Conservation (phyloP, 2,113 vertebrate species). For the Xenopus borealis region DNA sequence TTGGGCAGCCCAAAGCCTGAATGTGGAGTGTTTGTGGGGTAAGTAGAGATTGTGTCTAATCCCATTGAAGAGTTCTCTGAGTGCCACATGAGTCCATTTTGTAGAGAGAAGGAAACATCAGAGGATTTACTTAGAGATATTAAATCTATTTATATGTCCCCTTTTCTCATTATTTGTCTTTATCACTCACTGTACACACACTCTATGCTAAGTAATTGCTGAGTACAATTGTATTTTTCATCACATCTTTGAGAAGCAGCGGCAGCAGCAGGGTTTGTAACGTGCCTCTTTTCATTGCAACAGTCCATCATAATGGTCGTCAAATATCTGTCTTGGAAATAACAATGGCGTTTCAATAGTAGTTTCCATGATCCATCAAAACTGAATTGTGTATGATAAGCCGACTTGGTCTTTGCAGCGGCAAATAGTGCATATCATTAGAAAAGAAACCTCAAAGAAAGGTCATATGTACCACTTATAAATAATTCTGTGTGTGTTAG, state of each 20-base stretch:
- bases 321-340: conserved; percentile 12
- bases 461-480: conserved; percentile 11
- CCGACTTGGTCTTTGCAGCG: conserved; percentile 1
- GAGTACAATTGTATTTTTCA: conserved; percentile 4
- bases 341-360: conserved; percentile 19
- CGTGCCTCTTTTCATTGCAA: conserved; percentile 3
- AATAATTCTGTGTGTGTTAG: neutral
- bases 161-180: neutral
- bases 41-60: too few species aligned
- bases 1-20: too few species aligned
- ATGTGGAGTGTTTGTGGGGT: too few species aligned
- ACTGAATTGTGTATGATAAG: conserved; percentile 16
- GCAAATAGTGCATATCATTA: conserved; percentile 23
- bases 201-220: neutral
- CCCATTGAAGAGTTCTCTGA: too few species aligned
- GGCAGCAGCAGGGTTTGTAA: neutral
- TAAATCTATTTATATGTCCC: too few species aligned
- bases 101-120: too few species aligned
- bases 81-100: too few species aligned
- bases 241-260: neutral
- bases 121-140: too few species aligned
- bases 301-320: conserved; percentile 19
- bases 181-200: neutral
- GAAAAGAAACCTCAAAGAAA: conserved; percentile 15
- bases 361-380: conserved; percentile 21